Evolutionary conservation across 2,797 vertebrate species (phyloP), one percentile per base, ranked within the genome.

Genomic region (Danio aesculapii): DNA sequence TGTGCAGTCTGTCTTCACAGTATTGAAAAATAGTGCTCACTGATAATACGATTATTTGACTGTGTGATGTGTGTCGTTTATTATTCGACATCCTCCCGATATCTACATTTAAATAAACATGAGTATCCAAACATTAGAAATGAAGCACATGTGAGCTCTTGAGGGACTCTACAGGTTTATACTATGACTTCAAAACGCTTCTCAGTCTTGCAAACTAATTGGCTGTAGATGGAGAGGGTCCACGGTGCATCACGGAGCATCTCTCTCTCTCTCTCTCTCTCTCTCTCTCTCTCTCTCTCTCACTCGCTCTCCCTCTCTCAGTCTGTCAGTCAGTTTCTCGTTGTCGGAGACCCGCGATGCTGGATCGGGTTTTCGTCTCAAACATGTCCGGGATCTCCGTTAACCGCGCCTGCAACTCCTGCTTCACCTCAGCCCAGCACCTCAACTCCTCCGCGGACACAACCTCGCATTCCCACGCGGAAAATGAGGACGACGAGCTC

Each of bases 401-500:
- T 78, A 86, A 84, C 84, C 82, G 86, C 78, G 87, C 90, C 2
- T 95, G 93, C 86, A 92, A 90, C 79, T 96, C 96, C 43, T 95
- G 95, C 88, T 92, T 92, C 4, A 87, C 88, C 30, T 82, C 90
- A 1, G 86, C 87, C 6, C 90, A 86, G 19, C 92, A 93, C 88
- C 83, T 91, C 63, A 97, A 97, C 87, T 90, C 91, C 30, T 30
- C 30, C 81, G 90, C 89, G 19, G 94, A 94, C 82, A 81, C 90
- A 16, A 86, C 92, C 62, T 81, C 88, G 57, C 91, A 83, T 58
- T 74, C 93, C 79, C 86, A 90, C 6, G 70, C 91, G n/a, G 96
- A 97, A 30, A 30, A 30, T 78, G 97, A 97, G 55, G 97, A 98
- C 81, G 97, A 99, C 4, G 96, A 98, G 91, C 97, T 99, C 94